A percentile compares a stretch with the other conserved stretches of the same genome.
Conservation (phyloP, 2,113 vertebrate genomes). For the Brachirus orientalis region DNA sequence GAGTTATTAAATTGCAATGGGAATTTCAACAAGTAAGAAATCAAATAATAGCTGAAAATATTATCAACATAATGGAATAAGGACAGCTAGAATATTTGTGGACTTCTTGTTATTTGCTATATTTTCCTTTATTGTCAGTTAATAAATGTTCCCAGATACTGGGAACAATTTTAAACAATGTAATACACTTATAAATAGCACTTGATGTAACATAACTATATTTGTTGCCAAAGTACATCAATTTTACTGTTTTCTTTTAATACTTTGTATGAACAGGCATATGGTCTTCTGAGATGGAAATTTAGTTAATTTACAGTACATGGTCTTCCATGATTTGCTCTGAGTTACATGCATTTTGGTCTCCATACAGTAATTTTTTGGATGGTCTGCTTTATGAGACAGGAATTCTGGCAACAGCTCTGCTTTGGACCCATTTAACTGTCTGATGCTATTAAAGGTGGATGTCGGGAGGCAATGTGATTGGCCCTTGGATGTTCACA, state of each 20-base stretch:
- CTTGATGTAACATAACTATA: too few relatives aligned
- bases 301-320: constrained; percentile 1
- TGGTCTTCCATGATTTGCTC: neutral
- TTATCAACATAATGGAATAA: neutral
- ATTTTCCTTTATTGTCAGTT: neutral
- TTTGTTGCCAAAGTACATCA: constrained; percentile 25
- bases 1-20: neutral
- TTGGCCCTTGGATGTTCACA: constrained; percentile 30
- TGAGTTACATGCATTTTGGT: constrained; percentile 13
- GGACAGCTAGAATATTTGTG: neutral
- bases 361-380: constrained; percentile 12
- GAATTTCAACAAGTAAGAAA: neutral
- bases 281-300: constrained; percentile 25
- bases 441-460: constrained; percentile 12
- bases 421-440: constrained; percentile 29
- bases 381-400: constrained; percentile 1
- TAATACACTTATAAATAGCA: neutral
- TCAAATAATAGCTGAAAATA: neutral
- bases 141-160: neutral
- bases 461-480: constrained; percentile 30
- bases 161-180: constrained; percentile 12
- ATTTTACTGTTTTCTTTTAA: constrained; percentile 7
- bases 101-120: neutral
- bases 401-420: constrained; percentile 13
- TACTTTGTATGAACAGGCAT: neutral